Evolutionary conservation across 2,113 vertebrate genomes (phyloP), one percentile per base, ranked within the genome.

Genomic region (Platysteira castanea): DNA sequence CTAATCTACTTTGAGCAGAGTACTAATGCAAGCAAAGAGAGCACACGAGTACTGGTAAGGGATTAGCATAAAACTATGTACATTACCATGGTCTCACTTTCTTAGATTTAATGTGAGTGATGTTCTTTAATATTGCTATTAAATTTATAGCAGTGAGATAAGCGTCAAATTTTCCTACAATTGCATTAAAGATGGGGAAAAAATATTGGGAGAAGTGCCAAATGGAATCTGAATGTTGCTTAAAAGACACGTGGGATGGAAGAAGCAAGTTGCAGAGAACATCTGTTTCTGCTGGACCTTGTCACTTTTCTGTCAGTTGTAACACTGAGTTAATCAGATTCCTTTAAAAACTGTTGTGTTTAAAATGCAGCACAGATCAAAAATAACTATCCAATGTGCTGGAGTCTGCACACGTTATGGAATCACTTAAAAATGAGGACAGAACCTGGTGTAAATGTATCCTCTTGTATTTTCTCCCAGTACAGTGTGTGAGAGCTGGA

Each of bases 251-350:
- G 76, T 92, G 95, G 95, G 94, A 89, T 94, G 95, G 95, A 96
- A 97, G 88, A 95, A 95, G 93, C 81, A 68, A 94, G 95, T 91
- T 80, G 80, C 84, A 95, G 83, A 92, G 93, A 97, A 95, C 97
- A 97, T 95, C 97, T 97, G 97, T 97, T 97, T 95, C 65, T 69
- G 39, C 95, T 76, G 95, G 96, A 94, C 95, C 93, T 95, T 92
- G 94, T 91, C 35, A 63, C 71, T 93, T 87, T 87, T 77, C 73
- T 75, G 74, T 97, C 93, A 96, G 94, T 94, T 92, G 89, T 90
- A 93, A 71, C 83, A 86, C 69, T 10, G 74, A 89, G 81, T 89
- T 96, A 95, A 95, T 84, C 49, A 84, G 94, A 77, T 90, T 77
- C 68, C 90, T 87, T 53, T 93, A 94, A 94, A 96, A 96, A 91